phyloP scores from a whole-genome alignment of 2,888 invertebrate species.

The Drosophila mercatorum region DNA sequence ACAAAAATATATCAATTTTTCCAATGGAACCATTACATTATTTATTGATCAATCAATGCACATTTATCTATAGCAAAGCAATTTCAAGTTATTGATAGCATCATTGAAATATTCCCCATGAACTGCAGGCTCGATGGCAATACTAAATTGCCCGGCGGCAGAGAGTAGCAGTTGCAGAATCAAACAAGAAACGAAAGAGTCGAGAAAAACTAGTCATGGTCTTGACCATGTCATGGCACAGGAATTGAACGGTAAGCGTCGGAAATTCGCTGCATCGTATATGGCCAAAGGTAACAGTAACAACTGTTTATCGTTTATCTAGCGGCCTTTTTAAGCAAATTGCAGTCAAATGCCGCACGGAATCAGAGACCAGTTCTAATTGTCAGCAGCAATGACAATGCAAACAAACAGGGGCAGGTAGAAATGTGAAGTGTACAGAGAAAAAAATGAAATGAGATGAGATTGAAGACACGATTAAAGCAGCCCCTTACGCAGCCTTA shows the following conservation, averaged over 20 bases:
- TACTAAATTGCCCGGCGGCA: conserved; percentile 5
- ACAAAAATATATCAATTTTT: no score
- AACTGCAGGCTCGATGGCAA: neutral
- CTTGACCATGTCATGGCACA: conserved; percentile 54
- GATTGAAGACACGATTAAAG: conserved; percentile 39
- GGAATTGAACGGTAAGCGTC: conserved; percentile 50
- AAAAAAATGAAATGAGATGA: neutral
- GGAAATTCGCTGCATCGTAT: conserved; percentile 46
- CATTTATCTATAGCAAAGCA: neutral
- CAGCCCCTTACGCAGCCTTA: conserved; percentile 48
- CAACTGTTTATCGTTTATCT: conserved; percentile 68
- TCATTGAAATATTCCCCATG: neutral
- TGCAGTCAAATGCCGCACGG: conserved; percentile 57
- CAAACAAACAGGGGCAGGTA: conserved; percentile 36
- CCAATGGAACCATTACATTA: neutral
- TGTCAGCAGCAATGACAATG: conserved; percentile 70
- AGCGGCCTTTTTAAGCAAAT: conserved; percentile 69
- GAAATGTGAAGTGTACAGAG: neutral
- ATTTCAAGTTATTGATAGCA: neutral
- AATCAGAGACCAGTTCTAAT: conserved; percentile 59
- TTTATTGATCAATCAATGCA: neutral
- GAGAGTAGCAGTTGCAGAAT: conserved; percentile 15
- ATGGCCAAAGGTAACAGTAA: conserved; percentile 58
- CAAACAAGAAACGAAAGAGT: conserved; percentile 23
- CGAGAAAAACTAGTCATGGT: conserved; percentile 53